Evolutionary conservation across 2,888 invertebrate genomes (phyloP).

Genomic region (Cosmorhoe ocellata): DNA sequence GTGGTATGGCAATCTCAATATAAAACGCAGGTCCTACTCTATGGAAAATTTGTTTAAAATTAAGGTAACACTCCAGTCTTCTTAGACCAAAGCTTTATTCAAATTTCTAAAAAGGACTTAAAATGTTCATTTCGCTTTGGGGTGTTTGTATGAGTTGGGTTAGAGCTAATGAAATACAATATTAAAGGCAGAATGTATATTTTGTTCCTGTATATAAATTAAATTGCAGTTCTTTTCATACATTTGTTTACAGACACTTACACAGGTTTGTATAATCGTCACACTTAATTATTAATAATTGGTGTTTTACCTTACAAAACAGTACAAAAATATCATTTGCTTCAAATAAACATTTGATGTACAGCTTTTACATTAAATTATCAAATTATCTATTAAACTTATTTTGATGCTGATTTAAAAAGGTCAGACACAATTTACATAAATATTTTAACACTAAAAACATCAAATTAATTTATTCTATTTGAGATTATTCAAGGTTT

Average conservation of each 20-base stretch:
- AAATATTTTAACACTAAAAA: constrained; percentile 26
- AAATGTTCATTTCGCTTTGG: too few relatives aligned
- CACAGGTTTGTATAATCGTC: constrained; percentile 73
- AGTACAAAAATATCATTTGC: constrained; percentile 62
- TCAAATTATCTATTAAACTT: constrained; percentile 30
- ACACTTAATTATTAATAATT: constrained; percentile 67
- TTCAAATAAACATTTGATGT: constrained; percentile 42
- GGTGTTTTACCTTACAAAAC: constrained; percentile 63
- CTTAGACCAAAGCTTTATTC: too few relatives aligned
- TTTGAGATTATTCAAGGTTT: constrained; percentile 76
- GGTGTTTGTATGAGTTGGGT: not conserved
- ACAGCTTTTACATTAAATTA: constrained; percentile 37
- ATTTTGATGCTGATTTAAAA: constrained; percentile 45
- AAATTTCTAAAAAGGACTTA: too few relatives aligned
- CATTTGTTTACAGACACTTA: constrained; percentile 66
- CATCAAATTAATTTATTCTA: constrained; percentile 46
- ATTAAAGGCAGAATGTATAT: constrained; percentile 75
- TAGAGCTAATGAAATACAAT: constrained; percentile 45
- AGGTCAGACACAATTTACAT: constrained; percentile 30
- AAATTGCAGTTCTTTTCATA: constrained; percentile 75
- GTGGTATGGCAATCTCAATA: too few relatives aligned
- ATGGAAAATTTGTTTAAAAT: too few relatives aligned
- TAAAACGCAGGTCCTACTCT: too few relatives aligned
- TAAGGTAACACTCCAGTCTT: too few relatives aligned
- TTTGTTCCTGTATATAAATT: constrained; percentile 72